Conservation (phyloP, 2,888 invertebrate genomes). For the Microctonus aethiopoides region DNA sequence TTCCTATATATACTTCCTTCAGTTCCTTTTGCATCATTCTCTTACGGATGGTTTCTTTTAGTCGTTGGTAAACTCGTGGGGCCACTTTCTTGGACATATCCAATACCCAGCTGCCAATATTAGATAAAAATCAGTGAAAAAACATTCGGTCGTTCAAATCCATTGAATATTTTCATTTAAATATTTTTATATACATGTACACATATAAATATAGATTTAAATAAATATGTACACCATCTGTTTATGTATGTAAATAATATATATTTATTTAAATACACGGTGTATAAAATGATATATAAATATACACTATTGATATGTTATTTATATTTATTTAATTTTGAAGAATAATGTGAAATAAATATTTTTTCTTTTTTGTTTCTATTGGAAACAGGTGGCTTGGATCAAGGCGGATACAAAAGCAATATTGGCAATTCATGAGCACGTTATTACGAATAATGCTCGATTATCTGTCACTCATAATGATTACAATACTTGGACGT, state of each 20-base stretch:
- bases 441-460: conserved; percentile 93
- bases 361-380: conserved; percentile 15
- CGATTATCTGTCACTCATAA: conserved; percentile 90
- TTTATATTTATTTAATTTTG: background rate
- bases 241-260: background rate
- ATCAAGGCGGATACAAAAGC: conserved; percentile 95
- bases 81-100: background rate
- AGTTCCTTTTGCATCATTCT: background rate
- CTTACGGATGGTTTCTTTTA: conserved; percentile 5
- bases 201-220: background rate
- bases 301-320: conserved; percentile 2
- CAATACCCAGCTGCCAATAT: conserved; percentile 20
- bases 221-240: background rate
- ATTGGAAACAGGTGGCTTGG: conserved; percentile 84
- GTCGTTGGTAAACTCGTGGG: conserved; percentile 13
- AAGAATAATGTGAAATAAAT: background rate
- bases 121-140: conserved; percentile 15
- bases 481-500: conserved; percentile 93
- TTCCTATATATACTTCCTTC: background rate
- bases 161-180: conserved; percentile 16
- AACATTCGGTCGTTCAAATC: background rate
- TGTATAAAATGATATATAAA: background rate
- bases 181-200: background rate
- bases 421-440: conserved; percentile 91
- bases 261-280: background rate